phyloP scores from a whole-genome alignment of 1,140 invertebrate species.

The roundworm (Caenorhabditis elegans) region DNA sequence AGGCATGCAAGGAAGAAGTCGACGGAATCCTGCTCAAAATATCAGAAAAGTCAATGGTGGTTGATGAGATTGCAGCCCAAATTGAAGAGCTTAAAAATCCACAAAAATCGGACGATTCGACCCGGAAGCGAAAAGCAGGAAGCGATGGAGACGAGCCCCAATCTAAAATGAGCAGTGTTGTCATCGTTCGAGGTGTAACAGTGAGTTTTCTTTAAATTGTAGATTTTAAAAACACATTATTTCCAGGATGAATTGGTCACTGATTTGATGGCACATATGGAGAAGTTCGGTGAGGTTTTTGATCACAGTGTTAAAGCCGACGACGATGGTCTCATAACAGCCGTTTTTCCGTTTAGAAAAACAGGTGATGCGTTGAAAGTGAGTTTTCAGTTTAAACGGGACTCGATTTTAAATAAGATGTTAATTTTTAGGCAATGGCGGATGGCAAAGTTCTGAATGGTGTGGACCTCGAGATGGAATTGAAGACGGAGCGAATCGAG shows the following conservation, averaged over 20 bases:
- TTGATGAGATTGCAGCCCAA: background rate
- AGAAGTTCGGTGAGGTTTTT: conserved; percentile 27
- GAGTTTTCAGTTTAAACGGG: background rate
- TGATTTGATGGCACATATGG: conserved; percentile 36
- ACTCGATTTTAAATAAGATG: background rate
- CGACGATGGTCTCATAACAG: background rate
- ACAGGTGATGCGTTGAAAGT: background rate
- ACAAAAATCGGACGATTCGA: background rate
- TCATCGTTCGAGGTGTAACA: background rate
- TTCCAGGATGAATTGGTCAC: background rate
- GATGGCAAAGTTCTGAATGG: background rate
- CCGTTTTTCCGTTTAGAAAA: background rate
- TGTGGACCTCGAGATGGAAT: background rate
- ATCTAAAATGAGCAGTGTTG: background rate
- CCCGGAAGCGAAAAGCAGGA: background rate
- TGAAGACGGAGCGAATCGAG: background rate
- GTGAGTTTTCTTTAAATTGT: background rate
- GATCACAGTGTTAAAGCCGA: conserved; percentile 26
- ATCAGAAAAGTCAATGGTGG: background rate
- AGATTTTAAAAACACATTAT: background rate
- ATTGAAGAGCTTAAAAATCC: background rate
- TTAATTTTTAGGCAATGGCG: background rate
- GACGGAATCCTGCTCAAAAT: background rate
- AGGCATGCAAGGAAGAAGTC: conserved; percentile 7
- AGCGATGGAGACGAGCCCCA: background rate